Evolutionary conservation across 2,797 vertebrate genomes (phyloP).

Genomic region (Periophthalmus magnuspinnatus): DNA sequence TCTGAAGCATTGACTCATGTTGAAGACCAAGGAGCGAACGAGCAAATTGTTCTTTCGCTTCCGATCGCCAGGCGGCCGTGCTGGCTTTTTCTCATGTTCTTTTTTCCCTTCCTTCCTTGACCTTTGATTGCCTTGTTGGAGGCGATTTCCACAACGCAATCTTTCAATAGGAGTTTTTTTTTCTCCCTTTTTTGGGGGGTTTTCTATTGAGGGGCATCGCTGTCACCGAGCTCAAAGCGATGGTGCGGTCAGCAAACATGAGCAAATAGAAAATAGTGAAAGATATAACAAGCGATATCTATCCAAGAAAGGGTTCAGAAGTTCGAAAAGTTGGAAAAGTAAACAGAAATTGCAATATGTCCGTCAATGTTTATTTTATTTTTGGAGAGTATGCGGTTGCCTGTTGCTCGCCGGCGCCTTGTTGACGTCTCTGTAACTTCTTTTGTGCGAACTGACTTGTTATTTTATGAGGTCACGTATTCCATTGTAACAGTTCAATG

Average conservation of each 20-base stretch:
- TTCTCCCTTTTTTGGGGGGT: neutral
- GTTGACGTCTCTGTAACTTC: too few species aligned
- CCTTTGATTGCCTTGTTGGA: slow-evolving; percentile 17
- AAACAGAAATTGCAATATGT: neutral
- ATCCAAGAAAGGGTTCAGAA: neutral
- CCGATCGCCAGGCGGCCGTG: slow-evolving; percentile 35
- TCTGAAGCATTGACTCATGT: slow-evolving; percentile 36
- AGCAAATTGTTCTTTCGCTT: slow-evolving; percentile 44
- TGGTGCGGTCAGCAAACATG: slow-evolving; percentile 9
- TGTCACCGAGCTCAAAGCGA: neutral
- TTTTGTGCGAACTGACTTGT: too few species aligned
- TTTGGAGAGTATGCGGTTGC: neutral
- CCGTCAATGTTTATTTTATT: neutral
- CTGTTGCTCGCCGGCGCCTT: neutral
- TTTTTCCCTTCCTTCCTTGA: slow-evolving; percentile 5
- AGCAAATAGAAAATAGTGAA: neutral
- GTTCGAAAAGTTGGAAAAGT: neutral
- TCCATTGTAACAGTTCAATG: neutral
- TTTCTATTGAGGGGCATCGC: neutral
- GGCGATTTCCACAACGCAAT: slow-evolving; percentile 13
- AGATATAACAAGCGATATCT: neutral
- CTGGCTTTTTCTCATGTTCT: slow-evolving; percentile 32
- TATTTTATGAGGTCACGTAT: too few species aligned
- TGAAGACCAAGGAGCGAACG: slow-evolving; percentile 26
- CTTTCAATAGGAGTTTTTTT: neutral